A percentile compares a stretch with the other conserved stretches of the same genome.
Conservation (phyloP, 2,888 invertebrate species). For the Amphimallon solstitiale region DNA sequence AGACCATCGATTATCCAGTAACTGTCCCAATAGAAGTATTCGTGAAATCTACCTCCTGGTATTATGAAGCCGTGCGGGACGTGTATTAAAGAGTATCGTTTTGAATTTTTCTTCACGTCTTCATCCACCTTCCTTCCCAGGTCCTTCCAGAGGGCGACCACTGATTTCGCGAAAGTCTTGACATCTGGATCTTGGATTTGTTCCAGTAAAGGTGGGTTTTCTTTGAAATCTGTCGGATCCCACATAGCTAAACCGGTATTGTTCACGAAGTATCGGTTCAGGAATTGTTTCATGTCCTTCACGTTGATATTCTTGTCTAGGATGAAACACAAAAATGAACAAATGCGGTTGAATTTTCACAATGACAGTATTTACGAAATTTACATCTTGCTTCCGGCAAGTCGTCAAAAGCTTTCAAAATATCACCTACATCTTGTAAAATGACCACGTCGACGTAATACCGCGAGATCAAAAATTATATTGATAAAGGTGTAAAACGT, state of each 20-base stretch:
- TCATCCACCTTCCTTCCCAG: constrained; percentile 71
- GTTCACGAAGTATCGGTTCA: constrained; percentile 69
- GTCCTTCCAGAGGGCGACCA: constrained; percentile 72
- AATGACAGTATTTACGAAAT: no score
- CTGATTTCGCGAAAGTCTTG: constrained; percentile 69
- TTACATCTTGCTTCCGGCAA: not conserved
- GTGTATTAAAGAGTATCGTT: constrained; percentile 58
- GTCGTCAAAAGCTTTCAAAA: not conserved
- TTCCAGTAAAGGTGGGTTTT: constrained; percentile 69
- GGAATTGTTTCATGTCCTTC: constrained; percentile 64
- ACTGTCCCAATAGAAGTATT: constrained; percentile 88
- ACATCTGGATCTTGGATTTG: constrained; percentile 69
- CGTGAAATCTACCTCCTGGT: constrained; percentile 77
- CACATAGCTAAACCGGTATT: constrained; percentile 70
- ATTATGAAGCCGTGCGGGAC: constrained; percentile 71
- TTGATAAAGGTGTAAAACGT: no score
- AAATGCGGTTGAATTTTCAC: no score
- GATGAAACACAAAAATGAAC: no score
- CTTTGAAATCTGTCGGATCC: constrained; percentile 69
- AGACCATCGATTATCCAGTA: constrained; percentile 88
- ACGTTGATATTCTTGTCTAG: no score
- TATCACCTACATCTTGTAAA: no score
- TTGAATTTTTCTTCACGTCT: constrained; percentile 65
- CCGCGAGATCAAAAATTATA: no score
- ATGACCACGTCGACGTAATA: no score